Evolutionary conservation across 2,797 vertebrate genomes (phyloP).

Genomic region (Falco peregrinus): DNA sequence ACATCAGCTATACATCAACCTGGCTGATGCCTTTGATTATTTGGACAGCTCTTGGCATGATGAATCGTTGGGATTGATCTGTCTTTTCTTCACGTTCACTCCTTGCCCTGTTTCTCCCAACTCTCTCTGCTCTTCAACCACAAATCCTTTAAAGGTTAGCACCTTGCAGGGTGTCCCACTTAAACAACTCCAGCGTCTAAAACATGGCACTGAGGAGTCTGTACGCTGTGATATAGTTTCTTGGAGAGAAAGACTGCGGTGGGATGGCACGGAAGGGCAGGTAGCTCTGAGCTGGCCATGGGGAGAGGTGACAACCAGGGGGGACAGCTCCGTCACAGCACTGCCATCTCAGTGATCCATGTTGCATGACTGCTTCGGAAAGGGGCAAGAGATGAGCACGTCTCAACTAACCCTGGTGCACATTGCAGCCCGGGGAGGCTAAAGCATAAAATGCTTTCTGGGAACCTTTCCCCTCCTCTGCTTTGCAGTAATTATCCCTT

Average conservation of each 20-base stretch:
- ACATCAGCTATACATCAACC: conserved; percentile 81
- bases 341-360: background rate
- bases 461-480: background rate
- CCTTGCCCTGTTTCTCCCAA: conserved; percentile 52
- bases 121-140: conserved; percentile 40
- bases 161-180: background rate
- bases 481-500: background rate
- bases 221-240: accelerated
- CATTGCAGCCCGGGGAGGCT: background rate
- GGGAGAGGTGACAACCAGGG: background rate
- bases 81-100: conserved; percentile 55
- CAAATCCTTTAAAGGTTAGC: conserved; percentile 17
- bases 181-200: background rate
- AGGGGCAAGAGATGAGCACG: background rate
- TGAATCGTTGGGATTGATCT: conserved; percentile 78
- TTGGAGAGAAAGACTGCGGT: background rate
- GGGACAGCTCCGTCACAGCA: accelerated
- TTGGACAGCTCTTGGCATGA: conserved; percentile 76
- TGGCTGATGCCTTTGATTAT: conserved; percentile 79
- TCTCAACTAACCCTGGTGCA: background rate
- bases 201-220: background rate
- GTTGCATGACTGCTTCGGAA: background rate
- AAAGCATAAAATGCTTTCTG: background rate
- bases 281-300: background rate
- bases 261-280: background rate